Percentiles rank a stretch among this genome's conserved stretches.
phyloP scores from a whole-genome alignment of 2,113 vertebrate species.

The Nicator chloris region DNA sequence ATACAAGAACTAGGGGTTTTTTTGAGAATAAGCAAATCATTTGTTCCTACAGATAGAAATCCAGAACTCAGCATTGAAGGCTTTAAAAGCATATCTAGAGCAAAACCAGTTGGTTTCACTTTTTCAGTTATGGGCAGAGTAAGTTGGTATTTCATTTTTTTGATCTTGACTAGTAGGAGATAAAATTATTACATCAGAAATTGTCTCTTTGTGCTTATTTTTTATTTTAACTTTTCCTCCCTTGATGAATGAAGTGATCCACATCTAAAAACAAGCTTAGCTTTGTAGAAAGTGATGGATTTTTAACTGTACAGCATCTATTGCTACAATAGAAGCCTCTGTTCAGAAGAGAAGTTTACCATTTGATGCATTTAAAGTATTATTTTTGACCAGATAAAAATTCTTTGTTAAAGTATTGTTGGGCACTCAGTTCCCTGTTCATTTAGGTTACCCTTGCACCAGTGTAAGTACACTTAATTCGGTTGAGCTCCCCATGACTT shows the following conservation, averaged over 20 bases:
- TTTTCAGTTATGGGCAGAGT: background rate
- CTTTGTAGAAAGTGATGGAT: background rate
- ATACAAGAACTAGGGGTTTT: background rate
- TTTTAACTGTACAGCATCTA: background rate
- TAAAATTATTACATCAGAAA: background rate
- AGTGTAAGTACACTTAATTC: background rate
- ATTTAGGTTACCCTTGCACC: background rate
- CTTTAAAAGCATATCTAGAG: background rate
- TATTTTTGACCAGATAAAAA: constrained; percentile 2
- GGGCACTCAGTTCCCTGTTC: background rate
- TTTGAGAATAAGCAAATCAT: background rate
- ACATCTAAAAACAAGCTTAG: background rate
- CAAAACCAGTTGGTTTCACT: background rate
- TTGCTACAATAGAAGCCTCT: background rate
- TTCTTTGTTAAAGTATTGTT: background rate
- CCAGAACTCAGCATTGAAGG: background rate
- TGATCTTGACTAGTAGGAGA: background rate
- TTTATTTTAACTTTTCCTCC: background rate
- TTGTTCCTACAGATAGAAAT: background rate
- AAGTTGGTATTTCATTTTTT: background rate
- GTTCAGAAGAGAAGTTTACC: background rate
- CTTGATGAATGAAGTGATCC: background rate
- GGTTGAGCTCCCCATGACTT: background rate
- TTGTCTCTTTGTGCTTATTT: background rate
- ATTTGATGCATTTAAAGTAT: background rate